Evolutionary conservation across 2,888 invertebrate genomes (phyloP).

Genomic region (Sinopyrophorus schimmeli): DNA sequence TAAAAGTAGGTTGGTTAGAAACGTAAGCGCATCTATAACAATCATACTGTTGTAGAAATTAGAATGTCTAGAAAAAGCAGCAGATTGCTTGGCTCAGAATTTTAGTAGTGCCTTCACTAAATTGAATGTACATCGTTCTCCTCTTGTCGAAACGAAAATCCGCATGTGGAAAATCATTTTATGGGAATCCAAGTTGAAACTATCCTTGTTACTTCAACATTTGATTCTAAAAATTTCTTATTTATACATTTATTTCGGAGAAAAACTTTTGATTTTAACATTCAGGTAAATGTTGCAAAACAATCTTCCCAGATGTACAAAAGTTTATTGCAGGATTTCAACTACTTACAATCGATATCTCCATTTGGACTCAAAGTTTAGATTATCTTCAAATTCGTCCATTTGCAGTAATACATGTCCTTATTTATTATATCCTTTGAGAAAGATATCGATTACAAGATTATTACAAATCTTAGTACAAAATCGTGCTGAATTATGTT

Average conservation of each 20-base stretch:
- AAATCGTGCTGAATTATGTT: slow-evolving; percentile 70
- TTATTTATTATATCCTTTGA: slow-evolving; percentile 68
- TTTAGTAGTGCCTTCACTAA: slow-evolving; percentile 61
- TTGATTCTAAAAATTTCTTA: slow-evolving; percentile 61
- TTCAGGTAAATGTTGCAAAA: slow-evolving; percentile 56
- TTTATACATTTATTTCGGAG: slow-evolving; percentile 62
- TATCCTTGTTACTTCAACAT: slow-evolving; percentile 60
- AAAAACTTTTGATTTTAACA: slow-evolving; percentile 61
- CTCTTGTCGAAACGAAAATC: slow-evolving; percentile 54
- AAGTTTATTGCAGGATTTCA: slow-evolving; percentile 58
- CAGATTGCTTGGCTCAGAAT: slow-evolving; percentile 59
- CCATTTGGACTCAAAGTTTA: slow-evolving; percentile 61
- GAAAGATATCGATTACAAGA: slow-evolving; percentile 72
- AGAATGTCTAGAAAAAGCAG: slow-evolving; percentile 61
- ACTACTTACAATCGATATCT: slow-evolving; percentile 65
- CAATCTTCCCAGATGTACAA: slow-evolving; percentile 4
- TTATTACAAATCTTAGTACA: slow-evolving; percentile 74
- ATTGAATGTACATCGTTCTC: slow-evolving; percentile 53
- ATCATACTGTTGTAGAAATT: slow-evolving; percentile 57
- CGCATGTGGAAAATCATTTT: slow-evolving; percentile 60
- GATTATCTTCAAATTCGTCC: slow-evolving; percentile 61
- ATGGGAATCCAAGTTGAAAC: slow-evolving; percentile 60
- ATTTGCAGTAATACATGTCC: slow-evolving; percentile 80
- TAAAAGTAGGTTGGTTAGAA: slow-evolving; percentile 12
- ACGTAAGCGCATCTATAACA: background rate